These are phyloP conservation scores for Eulithis testata DNA, from an alignment of 2,888 invertebrate species.

Conservation along the genomic window DNA sequence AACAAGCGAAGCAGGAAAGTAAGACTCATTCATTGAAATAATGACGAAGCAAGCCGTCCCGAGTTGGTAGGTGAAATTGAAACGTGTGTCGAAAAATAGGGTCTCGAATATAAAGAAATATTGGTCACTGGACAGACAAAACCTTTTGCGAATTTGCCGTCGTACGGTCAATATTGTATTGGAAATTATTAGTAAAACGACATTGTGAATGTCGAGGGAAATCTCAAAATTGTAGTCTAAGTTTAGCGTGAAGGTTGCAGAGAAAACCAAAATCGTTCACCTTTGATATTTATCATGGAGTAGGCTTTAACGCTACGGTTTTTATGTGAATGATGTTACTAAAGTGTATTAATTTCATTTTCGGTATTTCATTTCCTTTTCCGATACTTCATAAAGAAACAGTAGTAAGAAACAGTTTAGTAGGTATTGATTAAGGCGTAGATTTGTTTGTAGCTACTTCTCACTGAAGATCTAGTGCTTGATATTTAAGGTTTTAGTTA, in stretches of 20 bases:
- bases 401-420: too few relatives aligned
- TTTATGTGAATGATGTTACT: too few relatives aligned
- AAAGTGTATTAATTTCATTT: too few relatives aligned
- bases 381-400: too few relatives aligned
- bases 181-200: slow-evolving; percentile 2
- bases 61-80: slow-evolving; percentile 35
- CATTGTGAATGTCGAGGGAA: neutral
- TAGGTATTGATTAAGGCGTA: too few relatives aligned
- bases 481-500: too few relatives aligned
- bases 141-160: neutral
- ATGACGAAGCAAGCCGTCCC: slow-evolving; percentile 54
- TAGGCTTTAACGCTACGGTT: too few relatives aligned
- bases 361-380: too few relatives aligned
- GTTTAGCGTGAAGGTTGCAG: too few relatives aligned
- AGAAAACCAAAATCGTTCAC: neutral
- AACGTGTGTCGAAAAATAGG: slow-evolving; percentile 21
- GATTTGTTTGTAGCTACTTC: too few relatives aligned
- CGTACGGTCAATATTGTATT: neutral
- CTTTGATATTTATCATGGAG: neutral
- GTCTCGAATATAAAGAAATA: slow-evolving; percentile 8
- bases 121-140: neutral
- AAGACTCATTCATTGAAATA: slow-evolving; percentile 64
- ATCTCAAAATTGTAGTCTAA: neutral
- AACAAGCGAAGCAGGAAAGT: slow-evolving; percentile 54
- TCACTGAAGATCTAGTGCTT: too few relatives aligned